phyloP scores from a whole-genome alignment of 1,140 invertebrate species.

The Trachymyrmex cornetzi region DNA sequence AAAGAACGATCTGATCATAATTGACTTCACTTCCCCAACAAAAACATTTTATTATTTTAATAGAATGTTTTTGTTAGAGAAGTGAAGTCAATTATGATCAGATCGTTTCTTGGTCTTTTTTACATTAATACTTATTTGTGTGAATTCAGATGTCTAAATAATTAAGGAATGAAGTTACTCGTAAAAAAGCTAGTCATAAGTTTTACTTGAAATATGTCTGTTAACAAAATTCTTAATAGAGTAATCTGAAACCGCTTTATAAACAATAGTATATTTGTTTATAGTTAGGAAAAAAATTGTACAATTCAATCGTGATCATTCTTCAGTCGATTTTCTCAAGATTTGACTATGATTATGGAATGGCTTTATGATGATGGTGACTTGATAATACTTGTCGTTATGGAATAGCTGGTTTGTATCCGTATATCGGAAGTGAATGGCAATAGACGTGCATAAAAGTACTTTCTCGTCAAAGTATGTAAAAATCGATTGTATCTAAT shows the following conservation, averaged over 20 bases:
- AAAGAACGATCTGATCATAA: too few relatives aligned
- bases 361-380: conserved; percentile 56
- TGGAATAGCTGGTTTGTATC: conserved; percentile 76
- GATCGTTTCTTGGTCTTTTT: conserved; percentile 35
- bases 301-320: conserved; percentile 66
- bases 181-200: conserved; percentile 13
- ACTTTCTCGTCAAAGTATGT: conserved; percentile 60
- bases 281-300: conserved; percentile 32
- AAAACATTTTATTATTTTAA: too few relatives aligned
- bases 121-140: conserved; percentile 57
- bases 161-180: not conserved
- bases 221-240: conserved; percentile 30
- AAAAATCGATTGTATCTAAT: conserved; percentile 61
- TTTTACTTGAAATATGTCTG: conserved; percentile 47
- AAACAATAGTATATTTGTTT: not conserved
- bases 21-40: too few relatives aligned
- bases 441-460: conserved; percentile 60
- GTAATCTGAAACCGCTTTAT: conserved; percentile 18
- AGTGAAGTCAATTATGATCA: conserved; percentile 38
- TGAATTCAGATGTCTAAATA: conserved; percentile 6
- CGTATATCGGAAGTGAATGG: conserved; percentile 73
- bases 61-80: conserved; percentile 12
- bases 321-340: conserved; percentile 53
- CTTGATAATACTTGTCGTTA: conserved; percentile 63
- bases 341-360: conserved; percentile 62